A percentile compares a stretch with the other conserved stretches of the same genome.
phyloP scores from a whole-genome alignment of 2,888 invertebrate genomes.

The Dryococelus australis region DNA sequence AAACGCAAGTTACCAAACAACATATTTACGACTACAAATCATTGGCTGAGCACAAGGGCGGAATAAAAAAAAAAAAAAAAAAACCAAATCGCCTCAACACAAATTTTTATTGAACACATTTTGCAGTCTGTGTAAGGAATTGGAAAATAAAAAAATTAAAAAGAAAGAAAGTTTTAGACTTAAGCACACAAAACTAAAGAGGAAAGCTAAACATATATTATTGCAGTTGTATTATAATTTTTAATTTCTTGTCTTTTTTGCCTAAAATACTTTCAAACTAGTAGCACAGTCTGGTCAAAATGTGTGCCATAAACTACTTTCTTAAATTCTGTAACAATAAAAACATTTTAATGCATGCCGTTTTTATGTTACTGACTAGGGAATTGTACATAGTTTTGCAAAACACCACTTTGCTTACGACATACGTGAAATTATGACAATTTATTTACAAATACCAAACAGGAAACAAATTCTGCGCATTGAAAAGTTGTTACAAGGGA shows the following conservation, averaged over 20 bases:
- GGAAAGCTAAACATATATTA: neutral
- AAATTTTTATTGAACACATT: neutral
- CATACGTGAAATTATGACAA: neutral
- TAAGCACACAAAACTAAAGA: neutral
- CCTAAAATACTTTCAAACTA: neutral
- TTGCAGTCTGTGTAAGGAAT: neutral
- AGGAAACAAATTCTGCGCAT: neutral
- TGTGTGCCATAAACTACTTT: neutral
- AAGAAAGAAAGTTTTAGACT: neutral
- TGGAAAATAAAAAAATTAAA: neutral
- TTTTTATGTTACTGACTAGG: slow-evolving; percentile 11
- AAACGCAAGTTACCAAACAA: too few relatives aligned
- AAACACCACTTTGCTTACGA: neutral
- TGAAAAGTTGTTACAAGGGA: neutral
- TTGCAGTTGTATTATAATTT: neutral
- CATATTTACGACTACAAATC: too few relatives aligned
- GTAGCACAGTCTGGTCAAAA: neutral
- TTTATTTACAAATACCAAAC: neutral
- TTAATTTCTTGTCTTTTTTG: neutral
- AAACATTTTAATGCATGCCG: neutral
- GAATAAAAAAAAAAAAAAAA: too few relatives aligned
- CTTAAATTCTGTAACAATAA: neutral
- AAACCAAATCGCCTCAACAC: neutral
- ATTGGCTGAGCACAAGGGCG: too few relatives aligned
- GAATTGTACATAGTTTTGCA: slow-evolving; percentile 10